Base-by-base conservation (phyloP, 2,113 vertebrate genomes). In the Okapia johnstoni region DNA sequence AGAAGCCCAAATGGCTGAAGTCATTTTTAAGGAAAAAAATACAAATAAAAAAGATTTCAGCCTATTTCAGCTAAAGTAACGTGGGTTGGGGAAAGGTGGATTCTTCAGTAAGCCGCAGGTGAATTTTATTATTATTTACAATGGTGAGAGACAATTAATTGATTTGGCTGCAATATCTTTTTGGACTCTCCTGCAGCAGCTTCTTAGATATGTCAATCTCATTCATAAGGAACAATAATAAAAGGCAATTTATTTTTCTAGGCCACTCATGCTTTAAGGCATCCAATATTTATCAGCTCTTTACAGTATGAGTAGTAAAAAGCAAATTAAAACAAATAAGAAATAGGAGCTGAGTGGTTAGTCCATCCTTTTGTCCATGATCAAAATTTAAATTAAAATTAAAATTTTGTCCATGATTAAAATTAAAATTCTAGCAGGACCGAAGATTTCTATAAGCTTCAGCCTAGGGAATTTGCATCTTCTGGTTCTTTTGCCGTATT, bases 251-350 rank as follows among this genome's bases (percentile, higher is more conserved):
- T 88, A 89, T 97, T 93, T 95, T 96, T 93, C 79, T 70, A 85
- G 79, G 73, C 33, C 77, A 93, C 83, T 98, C 73, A 80, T 58
- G 70, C 50, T 90, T 96, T 87, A 86, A 97, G 70, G 80, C 5
- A 58, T 48, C 36, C 43, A 93, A 92, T 97, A 96, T 97, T 96
- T 94, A 97, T 85, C 86, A 94, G 58, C 21, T 90, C 58, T 96
- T 97, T 55, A 76, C 8, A 88, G 28, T 58, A 23, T 43, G 92
- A 96, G 58, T 83, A 96, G 89, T 97, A 96, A 98, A 97, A 97
- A 93, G 93, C 46, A 96, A 66, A 97, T 97, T 91, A 95, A 97
- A 97, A 98, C 95, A 98, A 98, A 97, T 97, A 97, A 95, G 85
- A 97, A 97, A 85, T 83, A 79, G 92, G 60, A 94, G 43, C 63